These are phyloP conservation scores for Sebastiscus albofasciatus DNA, from an alignment of 2,797 vertebrate genomes.

Conservation along the genomic window DNA sequence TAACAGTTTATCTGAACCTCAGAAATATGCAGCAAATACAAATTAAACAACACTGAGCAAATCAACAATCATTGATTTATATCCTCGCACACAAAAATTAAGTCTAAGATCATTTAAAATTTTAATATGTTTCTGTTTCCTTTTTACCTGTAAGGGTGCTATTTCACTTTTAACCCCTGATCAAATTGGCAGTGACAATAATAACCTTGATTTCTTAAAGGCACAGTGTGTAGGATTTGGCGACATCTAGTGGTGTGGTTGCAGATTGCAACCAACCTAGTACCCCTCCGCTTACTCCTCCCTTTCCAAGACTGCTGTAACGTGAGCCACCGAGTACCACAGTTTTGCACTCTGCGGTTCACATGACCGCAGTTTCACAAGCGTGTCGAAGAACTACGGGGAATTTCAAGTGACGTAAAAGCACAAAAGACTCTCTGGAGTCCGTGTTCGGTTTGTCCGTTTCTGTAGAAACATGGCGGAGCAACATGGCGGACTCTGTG, in stretches of 20 bases:
- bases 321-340: too few relatives aligned
- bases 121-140: neutral
- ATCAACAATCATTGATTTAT: neutral
- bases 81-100: neutral
- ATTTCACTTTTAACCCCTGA: neutral
- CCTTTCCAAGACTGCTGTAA: rapidly evolving
- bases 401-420: too few relatives aligned
- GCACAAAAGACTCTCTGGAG: too few relatives aligned
- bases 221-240: neutral
- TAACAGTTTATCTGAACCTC: neutral
- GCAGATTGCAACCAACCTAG: too few relatives aligned
- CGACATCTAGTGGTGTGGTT: too few relatives aligned
- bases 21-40: neutral
- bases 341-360: too few relatives aligned
- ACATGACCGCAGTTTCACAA: too few relatives aligned
- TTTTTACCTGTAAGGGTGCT: neutral
- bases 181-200: neutral
- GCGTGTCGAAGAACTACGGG: too few relatives aligned
- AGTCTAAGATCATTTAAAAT: neutral
- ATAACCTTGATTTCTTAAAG: neutral
- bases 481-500: too few relatives aligned
- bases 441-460: too few relatives aligned
- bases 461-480: too few relatives aligned
- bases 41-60: neutral
- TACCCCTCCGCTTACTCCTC: too few relatives aligned